Conservation (phyloP, 2,113 vertebrate species). For the Ahaetulla prasina region DNA sequence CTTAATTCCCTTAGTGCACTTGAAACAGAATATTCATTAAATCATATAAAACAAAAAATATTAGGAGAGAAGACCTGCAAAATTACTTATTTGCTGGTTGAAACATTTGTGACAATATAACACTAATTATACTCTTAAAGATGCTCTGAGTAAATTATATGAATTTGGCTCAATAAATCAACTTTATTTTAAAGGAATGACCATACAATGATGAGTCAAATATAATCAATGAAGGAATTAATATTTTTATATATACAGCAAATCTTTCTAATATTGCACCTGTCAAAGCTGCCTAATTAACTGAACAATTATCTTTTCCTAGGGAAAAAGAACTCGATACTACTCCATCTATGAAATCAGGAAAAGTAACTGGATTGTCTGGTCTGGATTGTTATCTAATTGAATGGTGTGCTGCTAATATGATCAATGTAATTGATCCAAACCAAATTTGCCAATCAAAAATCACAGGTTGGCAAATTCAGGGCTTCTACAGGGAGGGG, state of each 20-base stretch:
- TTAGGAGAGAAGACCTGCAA: neutral
- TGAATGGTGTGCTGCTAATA: neutral
- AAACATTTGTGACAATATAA: neutral
- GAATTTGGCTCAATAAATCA: neutral
- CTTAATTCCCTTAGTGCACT: neutral
- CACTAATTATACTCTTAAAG: neutral
- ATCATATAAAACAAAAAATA: neutral
- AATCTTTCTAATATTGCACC: neutral
- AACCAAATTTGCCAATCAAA: neutral
- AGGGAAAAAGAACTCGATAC: neutral
- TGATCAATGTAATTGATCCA: neutral
- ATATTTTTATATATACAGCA: neutral
- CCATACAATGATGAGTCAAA: neutral
- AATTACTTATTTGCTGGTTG: neutral
- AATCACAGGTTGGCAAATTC: neutral
- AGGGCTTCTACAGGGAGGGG: neutral
- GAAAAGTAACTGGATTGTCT: neutral
- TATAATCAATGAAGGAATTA: neutral
- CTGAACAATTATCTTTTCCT: neutral
- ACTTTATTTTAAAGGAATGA: neutral
- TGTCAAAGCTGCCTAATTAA: neutral
- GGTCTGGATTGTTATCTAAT: neutral
- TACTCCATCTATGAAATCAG: neutral
- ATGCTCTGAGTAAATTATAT: neutral
- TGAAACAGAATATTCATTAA: neutral